These are phyloP conservation scores for Pempheris klunzingeri DNA, from an alignment of 2,797 vertebrate genomes.

Conservation along the genomic window DNA sequence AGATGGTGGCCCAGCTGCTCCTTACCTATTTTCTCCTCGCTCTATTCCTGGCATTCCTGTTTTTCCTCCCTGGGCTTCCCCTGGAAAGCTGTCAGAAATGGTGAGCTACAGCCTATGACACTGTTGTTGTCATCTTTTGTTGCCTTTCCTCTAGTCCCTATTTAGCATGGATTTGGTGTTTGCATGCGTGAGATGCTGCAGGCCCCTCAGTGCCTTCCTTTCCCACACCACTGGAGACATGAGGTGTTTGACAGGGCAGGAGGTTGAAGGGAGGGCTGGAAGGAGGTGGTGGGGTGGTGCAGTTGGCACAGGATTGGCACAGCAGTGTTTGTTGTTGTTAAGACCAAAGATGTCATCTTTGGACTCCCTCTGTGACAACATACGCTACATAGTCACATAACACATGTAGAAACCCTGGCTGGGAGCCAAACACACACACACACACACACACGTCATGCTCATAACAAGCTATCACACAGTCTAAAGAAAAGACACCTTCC, in stretches of 20 bases:
- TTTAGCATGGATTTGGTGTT: conserved; percentile 55
- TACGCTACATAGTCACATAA: conserved; percentile 61
- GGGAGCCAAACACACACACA: conserved; percentile 33
- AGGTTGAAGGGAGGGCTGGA: conserved; percentile 36
- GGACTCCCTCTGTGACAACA: conserved; percentile 67
- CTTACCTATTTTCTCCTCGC: conserved; percentile 67
- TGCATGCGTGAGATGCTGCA: conserved; percentile 34
- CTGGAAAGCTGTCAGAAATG: conserved; percentile 71
- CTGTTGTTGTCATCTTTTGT: conserved; percentile 70
- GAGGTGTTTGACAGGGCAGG: conserved; percentile 45
- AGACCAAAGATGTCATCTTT: conserved; percentile 69
- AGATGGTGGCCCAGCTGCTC: conserved; percentile 46
- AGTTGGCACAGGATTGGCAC: conserved; percentile 52
- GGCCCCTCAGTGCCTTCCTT: conserved; percentile 48
- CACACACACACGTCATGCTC: conserved; percentile 17
- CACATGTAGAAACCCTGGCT: conserved; percentile 53
- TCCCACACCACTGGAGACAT: conserved; percentile 52
- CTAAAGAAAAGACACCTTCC: conserved; percentile 30
- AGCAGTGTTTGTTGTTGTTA: conserved; percentile 72
- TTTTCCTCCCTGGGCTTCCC: conserved; percentile 69
- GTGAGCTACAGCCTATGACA: conserved; percentile 57
- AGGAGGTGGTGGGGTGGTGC: conserved; percentile 34
- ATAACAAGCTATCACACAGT: conserved; percentile 20
- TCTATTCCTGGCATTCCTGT: conserved; percentile 81
- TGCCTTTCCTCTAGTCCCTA: conserved; percentile 59